phyloP scores from a whole-genome alignment of 2,113 vertebrate genomes.

The Zonotrichia leucophrys region DNA sequence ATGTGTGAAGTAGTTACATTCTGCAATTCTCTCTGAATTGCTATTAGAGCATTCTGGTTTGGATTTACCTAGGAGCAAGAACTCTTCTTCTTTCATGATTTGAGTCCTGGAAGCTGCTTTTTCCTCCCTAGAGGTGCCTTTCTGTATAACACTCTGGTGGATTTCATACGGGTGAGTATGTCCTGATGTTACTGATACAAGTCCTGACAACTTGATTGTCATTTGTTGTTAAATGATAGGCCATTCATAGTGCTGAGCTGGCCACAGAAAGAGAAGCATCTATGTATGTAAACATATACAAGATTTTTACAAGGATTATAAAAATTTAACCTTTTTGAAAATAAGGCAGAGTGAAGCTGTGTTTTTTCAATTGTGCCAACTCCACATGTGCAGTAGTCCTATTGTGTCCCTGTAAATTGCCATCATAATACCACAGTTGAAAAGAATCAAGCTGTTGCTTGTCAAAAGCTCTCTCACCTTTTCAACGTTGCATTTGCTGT shows the following conservation, averaged over 20 bases:
- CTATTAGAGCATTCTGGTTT: background rate
- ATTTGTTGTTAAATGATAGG: background rate
- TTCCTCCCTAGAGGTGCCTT: conserved; percentile 92
- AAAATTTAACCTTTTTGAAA: background rate
- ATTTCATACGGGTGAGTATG: conserved; percentile 88
- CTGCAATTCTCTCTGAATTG: background rate
- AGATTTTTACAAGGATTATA: background rate
- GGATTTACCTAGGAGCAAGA: conserved; percentile 86
- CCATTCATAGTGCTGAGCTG: background rate
- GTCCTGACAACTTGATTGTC: background rate
- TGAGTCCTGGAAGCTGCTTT: conserved; percentile 96
- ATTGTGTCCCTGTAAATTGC: background rate
- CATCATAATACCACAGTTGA: background rate
- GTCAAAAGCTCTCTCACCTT: background rate
- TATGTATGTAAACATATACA: background rate
- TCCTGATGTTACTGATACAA: background rate
- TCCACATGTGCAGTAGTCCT: background rate
- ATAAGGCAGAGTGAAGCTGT: background rate
- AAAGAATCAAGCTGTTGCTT: background rate
- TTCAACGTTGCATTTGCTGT: background rate
- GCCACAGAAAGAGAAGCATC: background rate
- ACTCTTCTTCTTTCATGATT: conserved; percentile 96
- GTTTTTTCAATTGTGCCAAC: background rate
- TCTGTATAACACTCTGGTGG: conserved; percentile 86
- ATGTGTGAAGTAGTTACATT: background rate